phyloP scores from a whole-genome alignment of 2,113 vertebrate species.

The Nettapus auritus region DNA sequence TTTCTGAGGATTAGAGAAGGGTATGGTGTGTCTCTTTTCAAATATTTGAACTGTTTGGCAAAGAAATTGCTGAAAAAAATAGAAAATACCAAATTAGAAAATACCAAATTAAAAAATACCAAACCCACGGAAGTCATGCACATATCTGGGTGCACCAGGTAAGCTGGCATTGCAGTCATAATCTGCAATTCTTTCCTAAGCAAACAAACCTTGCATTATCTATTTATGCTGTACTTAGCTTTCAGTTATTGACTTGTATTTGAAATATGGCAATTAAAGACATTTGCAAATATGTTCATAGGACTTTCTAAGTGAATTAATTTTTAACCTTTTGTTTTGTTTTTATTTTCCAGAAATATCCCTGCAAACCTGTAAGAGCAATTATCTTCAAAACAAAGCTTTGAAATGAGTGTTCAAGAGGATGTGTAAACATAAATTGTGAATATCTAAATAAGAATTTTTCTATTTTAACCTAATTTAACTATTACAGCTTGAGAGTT shows the following conservation, averaged over 20 bases:
- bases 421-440: neutral
- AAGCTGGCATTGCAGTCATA: neutral
- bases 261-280: neutral
- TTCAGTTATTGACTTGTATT: neutral
- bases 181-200: neutral
- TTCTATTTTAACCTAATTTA: neutral
- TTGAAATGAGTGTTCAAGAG: neutral
- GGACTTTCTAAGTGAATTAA: neutral
- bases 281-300: neutral
- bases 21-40: neutral
- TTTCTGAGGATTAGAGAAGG: neutral
- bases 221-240: neutral
- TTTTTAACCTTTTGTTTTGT: neutral
- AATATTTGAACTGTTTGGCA: neutral
- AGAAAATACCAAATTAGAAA: neutral
- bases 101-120: neutral
- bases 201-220: neutral
- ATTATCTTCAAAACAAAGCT: neutral
- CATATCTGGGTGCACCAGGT: too few relatives aligned
- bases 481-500: neutral
- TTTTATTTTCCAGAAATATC: neutral
- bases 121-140: fast-evolving
- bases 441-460: neutral
- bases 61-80: too few relatives aligned
- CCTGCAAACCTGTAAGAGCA: neutral